Evolutionary conservation across 2,113 vertebrate species (phyloP), one percentile per base, ranked within the genome.

Genomic region (Phasianus colchicus): DNA sequence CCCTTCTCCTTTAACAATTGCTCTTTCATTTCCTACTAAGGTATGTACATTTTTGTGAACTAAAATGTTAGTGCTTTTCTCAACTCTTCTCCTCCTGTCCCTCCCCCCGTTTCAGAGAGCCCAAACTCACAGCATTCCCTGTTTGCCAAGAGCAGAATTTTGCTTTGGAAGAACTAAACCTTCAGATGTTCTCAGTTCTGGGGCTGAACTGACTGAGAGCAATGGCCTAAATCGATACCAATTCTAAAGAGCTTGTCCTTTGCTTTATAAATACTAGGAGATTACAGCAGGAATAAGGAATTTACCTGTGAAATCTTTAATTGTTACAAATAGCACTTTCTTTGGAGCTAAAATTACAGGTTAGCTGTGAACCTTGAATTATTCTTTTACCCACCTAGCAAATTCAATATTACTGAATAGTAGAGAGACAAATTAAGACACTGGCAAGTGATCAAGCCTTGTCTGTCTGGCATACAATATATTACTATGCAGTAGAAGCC

Each of bases 1-100:
- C 90, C 73, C 78, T 85, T 94, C 40, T 30, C 61, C 96, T 95
- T 92, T 97, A 97, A 97, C 94, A 95, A 95, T 75, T 94, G 93
- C 42, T 82, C 66, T 97, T 95, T 95, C 75, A 95, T 96, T 96
- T 95, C 86, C 95, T 71, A 89, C 90, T 72, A 96, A 96, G 91
- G 96, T 97, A 97, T 64, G 83, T 94, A 95, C 74, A 40, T 76
- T 97, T 94, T 96, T 65, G 90, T 95, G 85, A 90, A 96, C 92
- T 96, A 96, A 96, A 96, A 74, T 84, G 82, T 65, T 84, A 92
- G 86, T 85, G 83, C 88, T 96, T 74, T 91, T 42, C 72, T 38
- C 84, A 83, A 17, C 57, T 55, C 65, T 89, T 43, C 52, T 92
- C 52, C 52, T 95, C 69, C 90, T 93, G 69, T 81, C 77, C 83